Evolutionary conservation across 2,113 vertebrate species (phyloP).

Genomic region (Xerus inauris): DNA sequence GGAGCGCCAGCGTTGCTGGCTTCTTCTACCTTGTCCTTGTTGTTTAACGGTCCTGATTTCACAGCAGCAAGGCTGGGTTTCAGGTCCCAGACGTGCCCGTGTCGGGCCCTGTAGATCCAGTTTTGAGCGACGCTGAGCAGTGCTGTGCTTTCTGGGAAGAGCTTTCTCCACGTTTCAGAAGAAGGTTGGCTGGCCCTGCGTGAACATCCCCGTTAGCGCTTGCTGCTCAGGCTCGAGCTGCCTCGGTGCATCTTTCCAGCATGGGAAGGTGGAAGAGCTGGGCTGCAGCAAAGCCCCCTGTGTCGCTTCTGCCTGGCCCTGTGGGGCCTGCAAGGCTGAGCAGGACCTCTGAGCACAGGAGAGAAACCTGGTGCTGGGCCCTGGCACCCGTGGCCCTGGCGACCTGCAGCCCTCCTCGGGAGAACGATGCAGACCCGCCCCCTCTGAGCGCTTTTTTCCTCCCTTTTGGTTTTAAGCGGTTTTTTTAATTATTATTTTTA

Average conservation of each 20-base stretch:
- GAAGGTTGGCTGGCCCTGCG: background rate
- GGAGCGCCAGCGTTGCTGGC: slow-evolving; percentile 25
- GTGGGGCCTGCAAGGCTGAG: too few relatives aligned
- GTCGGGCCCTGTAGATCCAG: slow-evolving; percentile 22
- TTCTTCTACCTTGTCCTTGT: slow-evolving; percentile 79
- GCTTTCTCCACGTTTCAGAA: slow-evolving; percentile 51
- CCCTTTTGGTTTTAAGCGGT: background rate
- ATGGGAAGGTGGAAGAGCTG: background rate
- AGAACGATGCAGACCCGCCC: background rate
- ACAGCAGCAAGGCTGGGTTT: slow-evolving; percentile 78
- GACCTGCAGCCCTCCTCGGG: background rate
- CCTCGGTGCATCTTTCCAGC: slow-evolving; percentile 70
- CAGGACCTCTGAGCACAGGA: too few relatives aligned
- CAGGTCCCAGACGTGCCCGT: slow-evolving; percentile 76
- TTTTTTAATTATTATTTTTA: background rate
- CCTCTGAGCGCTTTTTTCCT: background rate
- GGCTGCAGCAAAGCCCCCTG: slow-evolving; percentile 56
- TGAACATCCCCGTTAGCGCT: background rate
- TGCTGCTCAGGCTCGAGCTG: too few relatives aligned
- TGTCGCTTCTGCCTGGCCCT: too few relatives aligned
- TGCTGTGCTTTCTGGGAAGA: slow-evolving; percentile 42
- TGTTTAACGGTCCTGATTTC: slow-evolving; percentile 88
- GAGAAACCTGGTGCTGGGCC: background rate
- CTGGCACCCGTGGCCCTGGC: background rate
- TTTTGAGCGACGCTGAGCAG: slow-evolving; percentile 50